phyloP scores from a whole-genome alignment of 2,888 invertebrate genomes.

The Hybos culiciformis region DNA sequence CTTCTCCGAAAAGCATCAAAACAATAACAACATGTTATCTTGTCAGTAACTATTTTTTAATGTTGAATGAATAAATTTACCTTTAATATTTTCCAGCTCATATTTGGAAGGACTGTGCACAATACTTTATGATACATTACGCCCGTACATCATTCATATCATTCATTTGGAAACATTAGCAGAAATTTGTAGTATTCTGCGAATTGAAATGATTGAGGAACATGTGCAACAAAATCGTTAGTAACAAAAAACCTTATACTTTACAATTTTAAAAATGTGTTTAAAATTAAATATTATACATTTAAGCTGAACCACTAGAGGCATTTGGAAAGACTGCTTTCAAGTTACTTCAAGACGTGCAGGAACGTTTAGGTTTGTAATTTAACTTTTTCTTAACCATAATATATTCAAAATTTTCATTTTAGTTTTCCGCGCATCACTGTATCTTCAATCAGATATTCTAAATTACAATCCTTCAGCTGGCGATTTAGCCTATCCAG shows the following conservation, averaged over 20 bases:
- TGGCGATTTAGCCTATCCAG: conserved; percentile 95
- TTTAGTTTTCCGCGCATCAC: conserved; percentile 87
- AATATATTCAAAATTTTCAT: no score
- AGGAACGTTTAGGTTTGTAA: conserved; percentile 93
- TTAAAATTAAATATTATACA: conserved; percentile 4
- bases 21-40: no score
- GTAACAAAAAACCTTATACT: conserved; percentile 26
- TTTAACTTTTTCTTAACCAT: no score
- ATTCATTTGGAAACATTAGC: conserved; percentile 95
- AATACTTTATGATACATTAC: conserved; percentile 76
- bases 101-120: conserved; percentile 78
- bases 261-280: conserved; percentile 3
- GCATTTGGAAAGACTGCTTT: conserved; percentile 66
- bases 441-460: conserved; percentile 87
- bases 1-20: background rate
- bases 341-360: conserved; percentile 84
- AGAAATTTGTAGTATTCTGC: conserved; percentile 86
- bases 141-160: conserved; percentile 90
- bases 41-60: no score
- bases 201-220: conserved; percentile 84
- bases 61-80: no score
- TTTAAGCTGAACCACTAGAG: conserved; percentile 48
- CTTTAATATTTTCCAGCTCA: conserved; percentile 43
- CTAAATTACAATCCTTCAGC: conserved; percentile 74
- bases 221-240: conserved; percentile 72